Percentiles rank a stretch among this genome's conserved stretches.
These are phyloP conservation scores for Balaeniceps rex DNA, from an alignment of 2,113 vertebrate species.

Conservation along the genomic window DNA sequence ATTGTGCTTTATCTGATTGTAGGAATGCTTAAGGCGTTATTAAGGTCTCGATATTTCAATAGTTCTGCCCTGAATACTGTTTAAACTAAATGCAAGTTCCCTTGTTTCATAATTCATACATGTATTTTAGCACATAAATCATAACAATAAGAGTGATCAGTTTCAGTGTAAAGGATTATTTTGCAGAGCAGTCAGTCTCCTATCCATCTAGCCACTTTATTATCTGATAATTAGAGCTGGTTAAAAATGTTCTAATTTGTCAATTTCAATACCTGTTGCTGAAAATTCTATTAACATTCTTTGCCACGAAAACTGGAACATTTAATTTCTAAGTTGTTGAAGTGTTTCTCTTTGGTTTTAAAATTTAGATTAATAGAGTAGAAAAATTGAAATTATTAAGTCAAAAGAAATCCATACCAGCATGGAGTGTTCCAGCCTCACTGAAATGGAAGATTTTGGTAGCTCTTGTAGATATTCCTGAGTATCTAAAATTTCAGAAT, in stretches of 20 bases:
- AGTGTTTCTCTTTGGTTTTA: neutral
- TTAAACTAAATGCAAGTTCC: neutral
- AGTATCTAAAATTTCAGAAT: neutral
- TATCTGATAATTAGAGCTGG: neutral
- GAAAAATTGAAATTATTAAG: neutral
- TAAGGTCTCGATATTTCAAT: neutral
- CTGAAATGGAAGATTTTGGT: neutral
- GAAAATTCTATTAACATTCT: neutral
- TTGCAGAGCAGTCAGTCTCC: neutral
- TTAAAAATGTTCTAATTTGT: neutral
- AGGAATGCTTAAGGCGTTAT: neutral
- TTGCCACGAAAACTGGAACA: neutral
- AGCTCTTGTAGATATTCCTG: neutral
- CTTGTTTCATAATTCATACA: neutral
- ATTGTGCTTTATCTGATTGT: neutral
- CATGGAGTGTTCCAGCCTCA: neutral
- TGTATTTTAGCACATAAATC: neutral
- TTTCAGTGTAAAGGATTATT: neutral
- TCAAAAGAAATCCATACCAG: neutral
- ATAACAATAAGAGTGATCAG: neutral
- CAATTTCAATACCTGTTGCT: neutral
- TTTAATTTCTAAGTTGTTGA: neutral
- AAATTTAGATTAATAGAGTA: neutral
- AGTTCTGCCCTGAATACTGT: neutral
- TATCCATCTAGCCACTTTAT: neutral